Evolutionary conservation across 2,888 invertebrate species (phyloP).

Genomic region (Tetragnatha montana): DNA sequence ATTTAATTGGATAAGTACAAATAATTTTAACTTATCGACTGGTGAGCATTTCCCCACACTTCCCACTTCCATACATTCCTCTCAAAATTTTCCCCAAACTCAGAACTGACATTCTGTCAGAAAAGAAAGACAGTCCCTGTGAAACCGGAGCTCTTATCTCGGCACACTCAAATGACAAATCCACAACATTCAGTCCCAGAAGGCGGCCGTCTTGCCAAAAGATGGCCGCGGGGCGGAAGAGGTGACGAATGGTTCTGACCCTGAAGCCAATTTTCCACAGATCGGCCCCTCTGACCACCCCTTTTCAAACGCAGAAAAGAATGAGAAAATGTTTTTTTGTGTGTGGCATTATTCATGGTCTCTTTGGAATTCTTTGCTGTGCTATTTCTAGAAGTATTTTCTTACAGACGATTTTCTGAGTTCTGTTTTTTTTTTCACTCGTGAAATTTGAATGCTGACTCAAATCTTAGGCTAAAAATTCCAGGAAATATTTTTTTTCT

Average conservation of each 20-base stretch:
- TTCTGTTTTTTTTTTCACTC: neutral
- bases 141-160: neutral
- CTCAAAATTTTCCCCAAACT: neutral
- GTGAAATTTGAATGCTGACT: no score
- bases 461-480: no score
- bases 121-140: neutral
- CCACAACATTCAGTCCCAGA: neutral
- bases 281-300: neutral
- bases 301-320: neutral
- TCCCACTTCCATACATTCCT: neutral
- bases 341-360: neutral
- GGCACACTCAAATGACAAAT: neutral
- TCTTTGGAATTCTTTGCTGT: neutral
- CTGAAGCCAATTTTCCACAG: neutral
- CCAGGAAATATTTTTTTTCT: no score
- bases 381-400: neutral
- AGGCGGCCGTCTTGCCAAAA: neutral
- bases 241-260: constrained; percentile 1
- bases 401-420: neutral
- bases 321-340: neutral
- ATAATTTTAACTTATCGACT: neutral
- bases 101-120: neutral
- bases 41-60: neutral
- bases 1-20: no score
- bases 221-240: neutral